Evolutionary conservation across 2,113 vertebrate genomes (phyloP).

Genomic region (Campylomormyrus numenius): DNA sequence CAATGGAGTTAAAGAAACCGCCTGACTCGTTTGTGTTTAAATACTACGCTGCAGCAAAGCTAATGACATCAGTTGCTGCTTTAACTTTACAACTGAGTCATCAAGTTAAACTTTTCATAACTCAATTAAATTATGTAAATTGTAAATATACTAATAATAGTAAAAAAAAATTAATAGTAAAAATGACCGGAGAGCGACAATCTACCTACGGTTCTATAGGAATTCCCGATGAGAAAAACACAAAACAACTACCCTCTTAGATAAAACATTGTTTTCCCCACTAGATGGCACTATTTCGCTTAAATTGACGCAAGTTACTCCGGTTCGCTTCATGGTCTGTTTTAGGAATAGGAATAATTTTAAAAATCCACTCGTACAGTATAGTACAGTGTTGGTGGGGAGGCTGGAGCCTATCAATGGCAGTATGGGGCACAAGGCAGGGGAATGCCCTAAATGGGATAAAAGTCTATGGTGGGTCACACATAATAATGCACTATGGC

Average conservation of each 20-base stretch:
- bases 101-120: not conserved
- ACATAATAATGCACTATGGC: not conserved
- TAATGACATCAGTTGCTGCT: not conserved
- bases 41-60: not conserved
- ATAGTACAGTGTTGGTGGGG: not conserved
- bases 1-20: not conserved
- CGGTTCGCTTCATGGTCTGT: not conserved
- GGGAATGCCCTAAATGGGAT: not conserved
- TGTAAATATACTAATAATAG: no score
- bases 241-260: not conserved
- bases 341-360: not conserved
- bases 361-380: not conserved
- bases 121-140: not conserved
- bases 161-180: not conserved
- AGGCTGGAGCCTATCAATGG: not conserved
- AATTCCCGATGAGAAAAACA: not conserved
- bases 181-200: not conserved
- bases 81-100: not conserved
- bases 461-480: not conserved
- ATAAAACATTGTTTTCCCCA: conserved; percentile 33
- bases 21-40: not conserved
- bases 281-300: conserved; percentile 53
- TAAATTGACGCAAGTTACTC: not conserved
- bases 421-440: not conserved
- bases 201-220: not conserved